Base-by-base conservation (phyloP, 2,113 vertebrate genomes). In the Meles meles region DNA sequence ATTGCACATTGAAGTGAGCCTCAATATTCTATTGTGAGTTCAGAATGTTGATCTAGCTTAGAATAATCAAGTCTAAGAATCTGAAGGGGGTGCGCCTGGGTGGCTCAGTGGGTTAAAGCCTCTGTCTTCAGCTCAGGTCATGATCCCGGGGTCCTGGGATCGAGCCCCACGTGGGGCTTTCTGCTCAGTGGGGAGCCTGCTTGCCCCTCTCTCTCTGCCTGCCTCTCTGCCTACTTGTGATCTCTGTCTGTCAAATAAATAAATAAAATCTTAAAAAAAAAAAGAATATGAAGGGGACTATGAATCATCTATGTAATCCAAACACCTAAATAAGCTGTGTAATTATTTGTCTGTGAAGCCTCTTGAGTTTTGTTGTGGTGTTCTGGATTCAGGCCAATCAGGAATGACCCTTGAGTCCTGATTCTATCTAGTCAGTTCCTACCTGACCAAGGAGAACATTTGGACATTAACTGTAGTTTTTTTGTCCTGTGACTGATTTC, bases 371-470 rank as follows among this genome's bases (percentile, higher is more conserved):
- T 93, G 37, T 65, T 90, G 3, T 84, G 20, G 25, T 88, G 49
- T 31, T 76, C 72, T 97, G 92, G 94, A 90, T 65, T 57, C 65
- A 81, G 42, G 42, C 94, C 96, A 95, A 47, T 88, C 76, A 95
- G 93, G 94, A 95, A 67, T 97, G 87, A 88, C 90, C 94, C 69
- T 65, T 49, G 47, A 85, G 71, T 92, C 97, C 63, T n/a, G 83
- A 96, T 84, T 96, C 69, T 96, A n/a, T 96, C 94, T 87, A 52
- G 61, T 57, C 74, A 80, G 79, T 71, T 61, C 97, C 92, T 92
- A 94, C 96, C 97, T 97, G 95, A 94, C 72, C 94, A 96, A 96
- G 95, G 96, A 96, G 94, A 96, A 92, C 65, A 49, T 82, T 96
- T 49, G 82, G 93, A 81, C 74, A 86, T 72, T 82, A 96, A 96